Evolutionary conservation across 2,888 invertebrate species (phyloP).

Genomic region (Caenorhabditis sp.): DNA sequence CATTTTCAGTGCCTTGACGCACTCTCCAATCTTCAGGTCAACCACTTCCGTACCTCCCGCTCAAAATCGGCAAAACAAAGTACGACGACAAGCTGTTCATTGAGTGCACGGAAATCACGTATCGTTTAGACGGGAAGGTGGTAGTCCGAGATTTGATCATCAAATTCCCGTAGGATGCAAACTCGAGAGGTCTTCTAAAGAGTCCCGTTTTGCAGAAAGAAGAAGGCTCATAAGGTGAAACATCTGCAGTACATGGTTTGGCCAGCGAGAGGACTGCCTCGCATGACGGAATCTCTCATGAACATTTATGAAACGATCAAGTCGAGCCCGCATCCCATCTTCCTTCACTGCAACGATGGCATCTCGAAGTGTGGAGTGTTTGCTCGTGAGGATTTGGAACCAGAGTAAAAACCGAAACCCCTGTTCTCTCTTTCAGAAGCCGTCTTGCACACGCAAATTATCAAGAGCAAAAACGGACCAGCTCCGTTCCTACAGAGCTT

Average conservation of each 20-base stretch:
- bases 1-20: too few species aligned
- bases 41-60: not conserved
- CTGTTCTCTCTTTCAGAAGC: not conserved
- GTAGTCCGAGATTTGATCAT: not conserved
- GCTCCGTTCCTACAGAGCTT: not conserved
- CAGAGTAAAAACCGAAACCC: not conserved
- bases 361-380: not conserved
- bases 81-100: not conserved
- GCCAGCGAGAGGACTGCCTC: not conserved
- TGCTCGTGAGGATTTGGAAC: not conserved
- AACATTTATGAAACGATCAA: not conserved
- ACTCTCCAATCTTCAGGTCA: not conserved
- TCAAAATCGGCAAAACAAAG: not conserved
- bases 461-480: not conserved
- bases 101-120: not conserved
- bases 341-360: not conserved
- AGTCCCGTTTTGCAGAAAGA: too few species aligned
- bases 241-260: not conserved
- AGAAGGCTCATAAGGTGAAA: not conserved
- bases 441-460: not conserved
- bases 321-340: not conserved
- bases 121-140: not conserved
- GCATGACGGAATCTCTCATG: not conserved
- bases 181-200: too few species aligned
- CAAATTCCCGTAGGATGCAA: not conserved